These are phyloP conservation scores for Blastobasis adustella DNA, from an alignment of 2,888 invertebrate species.

Conservation along the genomic window DNA sequence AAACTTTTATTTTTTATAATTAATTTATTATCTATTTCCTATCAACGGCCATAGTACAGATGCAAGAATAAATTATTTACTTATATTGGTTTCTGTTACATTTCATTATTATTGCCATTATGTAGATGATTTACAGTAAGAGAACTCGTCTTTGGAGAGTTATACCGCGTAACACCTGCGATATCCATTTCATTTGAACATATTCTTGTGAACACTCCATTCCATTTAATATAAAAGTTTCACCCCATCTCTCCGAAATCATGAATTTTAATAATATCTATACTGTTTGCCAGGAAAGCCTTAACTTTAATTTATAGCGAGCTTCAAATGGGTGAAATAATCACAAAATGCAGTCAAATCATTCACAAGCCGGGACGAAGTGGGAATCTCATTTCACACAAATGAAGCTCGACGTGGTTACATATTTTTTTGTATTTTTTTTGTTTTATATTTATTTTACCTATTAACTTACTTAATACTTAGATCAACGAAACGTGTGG, in stretches of 20 bases:
- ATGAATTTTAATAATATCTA: constrained; percentile 34
- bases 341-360: constrained; percentile 30
- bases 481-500: constrained; percentile 68
- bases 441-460: constrained; percentile 56
- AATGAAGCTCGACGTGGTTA: constrained; percentile 50
- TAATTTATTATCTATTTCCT: constrained; percentile 72
- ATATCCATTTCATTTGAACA: constrained; percentile 8
- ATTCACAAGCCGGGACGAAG: constrained; percentile 30
- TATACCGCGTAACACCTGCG: constrained; percentile 11
- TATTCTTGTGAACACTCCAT: constrained; percentile 21
- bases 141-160: constrained; percentile 22
- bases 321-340: constrained; percentile 57
- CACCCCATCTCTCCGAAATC: constrained; percentile 15
- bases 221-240: constrained; percentile 33
- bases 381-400: constrained; percentile 44
- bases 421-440: constrained; percentile 45
- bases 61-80: constrained; percentile 63
- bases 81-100: constrained; percentile 46
- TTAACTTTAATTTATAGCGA: constrained; percentile 48
- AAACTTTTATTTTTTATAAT: constrained; percentile 44
- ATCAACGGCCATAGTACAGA: constrained; percentile 70
- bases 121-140: constrained; percentile 20
- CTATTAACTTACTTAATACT: constrained; percentile 71
- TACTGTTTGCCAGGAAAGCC: constrained; percentile 59
- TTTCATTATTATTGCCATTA: constrained; percentile 36